Base-by-base conservation (phyloP, 2,113 vertebrate species). In the Gambusia affinis region DNA sequence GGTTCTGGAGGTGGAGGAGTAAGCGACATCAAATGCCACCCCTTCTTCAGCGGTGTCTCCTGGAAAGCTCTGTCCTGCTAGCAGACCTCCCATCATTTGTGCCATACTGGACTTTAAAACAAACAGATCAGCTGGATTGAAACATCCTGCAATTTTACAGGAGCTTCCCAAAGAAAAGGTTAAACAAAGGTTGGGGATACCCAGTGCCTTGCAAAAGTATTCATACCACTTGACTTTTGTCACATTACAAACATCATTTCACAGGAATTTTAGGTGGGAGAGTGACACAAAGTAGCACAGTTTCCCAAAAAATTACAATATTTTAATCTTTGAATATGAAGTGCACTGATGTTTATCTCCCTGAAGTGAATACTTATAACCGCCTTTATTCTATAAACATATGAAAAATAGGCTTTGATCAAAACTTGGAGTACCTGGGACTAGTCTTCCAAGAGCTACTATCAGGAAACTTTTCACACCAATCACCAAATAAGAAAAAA, bases 1-100 rank as follows among this genome's bases (percentile, higher is more conserved):
- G 97, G 97, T 5, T 93, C 93, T 1, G 95, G 96, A 82, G 94
- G 92, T 17, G 95, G 94, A 0, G 97, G 97, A 0, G 92, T 96
- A 51, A 88, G 92, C 0, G 96, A 95, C 89, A 96, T 99, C 83
- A 99, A 98, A 90, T 95, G 96, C 72, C 98, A 99, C 66, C 94
- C 97, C 4, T 99, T 99, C 91, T 99, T 99, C 92, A 95, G 91
- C 47, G 76, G 90, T 0, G 67, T 98, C 74, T 95, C 94, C 0
- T 99, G 97, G 98, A 95, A 92, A 84, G 95, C 94, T 64, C 90
- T 99, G 87, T 88, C 85, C 78, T 95, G 94, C 80, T 97, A 95
- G 81, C 28, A 30, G 78, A 57, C 33, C 31, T 33, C 64, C 66
- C 33, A 57, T 37, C 35, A 11, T 28, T 12, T 12, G 15, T 29